Conservation (phyloP, 92 coral and sea anemone species). For the Heteractis magnifica region DNA sequence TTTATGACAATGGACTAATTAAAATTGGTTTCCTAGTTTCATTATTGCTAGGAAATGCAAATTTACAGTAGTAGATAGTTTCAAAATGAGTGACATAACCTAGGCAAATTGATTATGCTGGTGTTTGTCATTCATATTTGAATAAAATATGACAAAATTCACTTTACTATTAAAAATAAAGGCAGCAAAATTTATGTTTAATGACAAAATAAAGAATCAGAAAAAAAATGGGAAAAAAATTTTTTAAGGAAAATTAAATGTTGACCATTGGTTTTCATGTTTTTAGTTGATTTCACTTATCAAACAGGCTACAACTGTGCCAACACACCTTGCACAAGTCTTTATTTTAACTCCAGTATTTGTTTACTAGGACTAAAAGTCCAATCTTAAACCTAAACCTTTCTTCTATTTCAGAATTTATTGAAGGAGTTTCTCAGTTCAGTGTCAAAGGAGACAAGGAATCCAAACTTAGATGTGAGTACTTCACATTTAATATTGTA, state of each 20-base stretch:
- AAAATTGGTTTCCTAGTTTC: not conserved
- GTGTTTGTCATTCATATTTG: no score
- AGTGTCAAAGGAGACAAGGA: conserved; percentile 98
- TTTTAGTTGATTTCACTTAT: not conserved
- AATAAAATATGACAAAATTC: no score
- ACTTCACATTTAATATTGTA: not conserved
- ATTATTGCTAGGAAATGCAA: not conserved
- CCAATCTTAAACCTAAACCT: not conserved
- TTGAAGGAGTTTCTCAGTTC: conserved; percentile 98
- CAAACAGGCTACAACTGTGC: not conserved
- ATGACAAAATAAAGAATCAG: no score
- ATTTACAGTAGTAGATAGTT: not conserved
- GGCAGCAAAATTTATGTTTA: no score
- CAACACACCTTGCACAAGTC: not conserved
- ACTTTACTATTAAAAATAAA: no score
- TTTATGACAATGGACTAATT: not conserved
- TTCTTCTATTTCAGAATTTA: conserved; percentile 67
- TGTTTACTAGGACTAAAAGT: not conserved
- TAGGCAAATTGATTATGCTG: not conserved
- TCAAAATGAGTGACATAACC: not conserved
- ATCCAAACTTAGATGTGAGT: conserved; percentile 97
- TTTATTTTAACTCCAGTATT: not conserved
- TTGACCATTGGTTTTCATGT: not conserved
- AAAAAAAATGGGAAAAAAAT: not conserved
- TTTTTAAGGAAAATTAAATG: not conserved